Conservation (phyloP, 2,888 invertebrate genomes). For the Acrobasis consociella region DNA sequence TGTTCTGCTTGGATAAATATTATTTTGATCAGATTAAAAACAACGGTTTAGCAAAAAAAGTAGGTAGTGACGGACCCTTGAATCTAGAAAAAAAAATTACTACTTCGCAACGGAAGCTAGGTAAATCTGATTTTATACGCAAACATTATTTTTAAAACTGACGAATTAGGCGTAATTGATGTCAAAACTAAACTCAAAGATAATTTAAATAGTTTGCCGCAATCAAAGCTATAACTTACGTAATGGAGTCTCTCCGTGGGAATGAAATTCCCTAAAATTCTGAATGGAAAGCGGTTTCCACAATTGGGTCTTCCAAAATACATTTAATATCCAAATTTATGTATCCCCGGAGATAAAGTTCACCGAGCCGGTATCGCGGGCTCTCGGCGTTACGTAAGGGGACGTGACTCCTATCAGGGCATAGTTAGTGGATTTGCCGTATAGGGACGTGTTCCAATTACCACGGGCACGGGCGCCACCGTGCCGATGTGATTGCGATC, state of each 20-base stretch:
- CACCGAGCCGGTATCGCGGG: slow-evolving; percentile 15
- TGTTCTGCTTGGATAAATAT: no score
- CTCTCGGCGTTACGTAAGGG: slow-evolving; percentile 20
- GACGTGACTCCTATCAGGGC: slow-evolving; percentile 26
- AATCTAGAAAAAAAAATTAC: no score
- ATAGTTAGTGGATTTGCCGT: slow-evolving; percentile 30
- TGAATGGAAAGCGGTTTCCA: slow-evolving; percentile 1
- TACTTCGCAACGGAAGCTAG: no score
- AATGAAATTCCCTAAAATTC: not conserved
- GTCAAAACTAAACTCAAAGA: not conserved
- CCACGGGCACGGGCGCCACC: not conserved
- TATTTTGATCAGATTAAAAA: no score
- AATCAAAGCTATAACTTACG: not conserved
- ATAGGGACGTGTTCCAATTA: slow-evolving; percentile 43
- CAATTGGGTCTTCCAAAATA: not conserved
- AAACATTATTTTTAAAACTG: no score
- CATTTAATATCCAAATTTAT: slow-evolving; percentile 20
- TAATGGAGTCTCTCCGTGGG: not conserved
- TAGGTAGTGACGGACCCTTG: no score
- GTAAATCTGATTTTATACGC: no score
- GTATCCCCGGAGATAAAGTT: slow-evolving; percentile 19
- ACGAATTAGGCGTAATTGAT: not conserved
- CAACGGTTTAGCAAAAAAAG: no score
- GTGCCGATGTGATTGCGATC: not conserved
- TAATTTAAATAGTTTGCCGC: not conserved